These are phyloP conservation scores for Xiphophorus hellerii DNA, from an alignment of 2,113 vertebrate species.

Conservation along the genomic window DNA sequence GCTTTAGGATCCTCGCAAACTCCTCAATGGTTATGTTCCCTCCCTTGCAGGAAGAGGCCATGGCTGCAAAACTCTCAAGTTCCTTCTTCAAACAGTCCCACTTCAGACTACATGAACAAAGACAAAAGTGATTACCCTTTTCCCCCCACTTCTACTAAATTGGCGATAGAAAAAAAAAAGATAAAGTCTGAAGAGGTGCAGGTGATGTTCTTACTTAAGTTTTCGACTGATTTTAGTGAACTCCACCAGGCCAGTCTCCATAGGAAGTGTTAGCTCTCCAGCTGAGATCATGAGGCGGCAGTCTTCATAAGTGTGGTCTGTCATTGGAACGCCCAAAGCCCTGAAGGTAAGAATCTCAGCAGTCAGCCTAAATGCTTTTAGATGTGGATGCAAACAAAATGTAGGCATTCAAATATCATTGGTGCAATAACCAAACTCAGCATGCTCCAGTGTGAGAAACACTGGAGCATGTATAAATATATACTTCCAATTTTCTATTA, in stretches of 20 bases:
- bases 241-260: constrained; percentile 97
- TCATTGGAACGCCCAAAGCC: constrained; percentile 86
- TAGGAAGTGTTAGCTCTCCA: constrained; percentile 92
- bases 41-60: constrained; percentile 89
- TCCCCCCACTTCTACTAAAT: background rate
- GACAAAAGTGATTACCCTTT: no score
- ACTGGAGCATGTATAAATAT: background rate
- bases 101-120: constrained; percentile 82
- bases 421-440: background rate
- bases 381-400: background rate
- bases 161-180: background rate
- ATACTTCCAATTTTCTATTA: background rate
- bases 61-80: constrained; percentile 87
- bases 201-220: constrained; percentile 84
- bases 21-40: constrained; percentile 92
- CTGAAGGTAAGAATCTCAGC: constrained; percentile 66
- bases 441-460: background rate
- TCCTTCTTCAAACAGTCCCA: constrained; percentile 92
- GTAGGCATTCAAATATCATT: background rate
- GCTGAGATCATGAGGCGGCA: constrained; percentile 97
- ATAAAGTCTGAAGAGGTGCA: background rate
- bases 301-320: constrained; percentile 97
- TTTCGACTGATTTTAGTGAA: constrained; percentile 98
- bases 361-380: background rate
- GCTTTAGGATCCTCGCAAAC: constrained; percentile 90